These are phyloP conservation scores for Mola mola DNA, from an alignment of 2,113 vertebrate genomes.

Conservation along the genomic window DNA sequence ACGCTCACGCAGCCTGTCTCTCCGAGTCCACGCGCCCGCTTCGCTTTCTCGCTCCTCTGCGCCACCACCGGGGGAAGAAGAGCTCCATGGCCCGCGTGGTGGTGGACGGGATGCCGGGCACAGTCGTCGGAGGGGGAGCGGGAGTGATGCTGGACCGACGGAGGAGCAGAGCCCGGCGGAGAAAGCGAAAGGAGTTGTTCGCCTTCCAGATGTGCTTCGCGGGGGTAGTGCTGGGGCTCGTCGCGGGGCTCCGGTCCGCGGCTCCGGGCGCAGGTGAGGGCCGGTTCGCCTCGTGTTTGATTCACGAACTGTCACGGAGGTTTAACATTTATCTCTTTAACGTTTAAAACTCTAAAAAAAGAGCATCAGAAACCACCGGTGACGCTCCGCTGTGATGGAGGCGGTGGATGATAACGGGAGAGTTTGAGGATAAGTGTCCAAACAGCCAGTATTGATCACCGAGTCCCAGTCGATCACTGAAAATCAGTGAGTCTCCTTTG, in stretches of 20 bases:
- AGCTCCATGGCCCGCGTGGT: conserved; percentile 64
- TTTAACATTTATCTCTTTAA: too few relatives aligned
- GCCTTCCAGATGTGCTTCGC: conserved; percentile 70
- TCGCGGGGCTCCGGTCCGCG: conserved; percentile 41
- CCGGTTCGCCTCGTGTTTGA: background rate
- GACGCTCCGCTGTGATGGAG: too few relatives aligned
- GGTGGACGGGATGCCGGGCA: conserved; percentile 61
- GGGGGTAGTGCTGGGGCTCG: conserved; percentile 58
- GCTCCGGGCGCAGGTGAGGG: conserved; percentile 65
- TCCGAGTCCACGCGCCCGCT: conserved; percentile 12
- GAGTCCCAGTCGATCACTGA: too few relatives aligned
- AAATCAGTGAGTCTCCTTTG: too few relatives aligned
- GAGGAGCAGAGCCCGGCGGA: conserved; percentile 66
- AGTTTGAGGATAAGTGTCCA: too few relatives aligned
- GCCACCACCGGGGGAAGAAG: conserved; percentile 48
- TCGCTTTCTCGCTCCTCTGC: conserved; percentile 16
- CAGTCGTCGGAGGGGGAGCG: conserved; percentile 41
- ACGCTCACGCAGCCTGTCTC: conserved; percentile 5
- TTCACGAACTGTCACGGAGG: too few relatives aligned
- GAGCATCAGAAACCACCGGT: too few relatives aligned
- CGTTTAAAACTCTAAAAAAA: too few relatives aligned
- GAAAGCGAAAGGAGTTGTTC: conserved; percentile 74
- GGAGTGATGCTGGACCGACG: conserved; percentile 63
- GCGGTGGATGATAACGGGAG: too few relatives aligned
- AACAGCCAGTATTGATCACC: too few relatives aligned